These are phyloP conservation scores for Bruchidius siliquastri DNA, from an alignment of 2,888 invertebrate species.

Conservation along the genomic window DNA sequence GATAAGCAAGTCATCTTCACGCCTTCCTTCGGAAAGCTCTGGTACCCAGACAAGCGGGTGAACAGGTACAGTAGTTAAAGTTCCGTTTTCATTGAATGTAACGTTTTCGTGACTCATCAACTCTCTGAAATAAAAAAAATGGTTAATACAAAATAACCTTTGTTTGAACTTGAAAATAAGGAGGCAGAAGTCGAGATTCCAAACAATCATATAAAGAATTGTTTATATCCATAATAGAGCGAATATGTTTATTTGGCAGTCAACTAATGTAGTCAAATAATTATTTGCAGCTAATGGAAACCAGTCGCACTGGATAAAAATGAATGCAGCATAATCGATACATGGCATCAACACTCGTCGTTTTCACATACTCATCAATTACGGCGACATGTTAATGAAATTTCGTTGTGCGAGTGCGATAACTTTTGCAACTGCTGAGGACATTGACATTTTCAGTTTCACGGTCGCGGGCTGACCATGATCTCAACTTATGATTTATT, in stretches of 20 bases:
- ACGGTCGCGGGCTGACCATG: neutral
- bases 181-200: too few relatives aligned
- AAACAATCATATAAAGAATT: too few relatives aligned
- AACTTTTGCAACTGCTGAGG: neutral
- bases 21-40: constrained; percentile 68
- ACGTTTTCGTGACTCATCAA: constrained; percentile 63
- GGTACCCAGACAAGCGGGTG: constrained; percentile 76
- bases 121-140: constrained; percentile 58
- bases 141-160: too few relatives aligned
- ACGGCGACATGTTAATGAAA: neutral
- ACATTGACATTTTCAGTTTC: neutral
- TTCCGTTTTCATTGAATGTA: constrained; percentile 71
- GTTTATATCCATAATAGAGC: too few relatives aligned
- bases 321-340: neutral
- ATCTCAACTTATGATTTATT: neutral
- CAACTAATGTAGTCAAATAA: too few relatives aligned
- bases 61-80: constrained; percentile 62
- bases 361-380: neutral
- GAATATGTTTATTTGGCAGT: too few relatives aligned
- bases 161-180: too few relatives aligned
- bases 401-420: neutral
- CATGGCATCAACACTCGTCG: neutral
- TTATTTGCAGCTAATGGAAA: too few relatives aligned
- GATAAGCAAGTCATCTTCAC: constrained; percentile 68
- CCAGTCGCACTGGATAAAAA: too few relatives aligned